A percentile compares a stretch with the other conserved stretches of the same genome.
These are phyloP conservation scores for Agraylea sexmaculata DNA, from an alignment of 1,140 invertebrate genomes.

Conservation along the genomic window DNA sequence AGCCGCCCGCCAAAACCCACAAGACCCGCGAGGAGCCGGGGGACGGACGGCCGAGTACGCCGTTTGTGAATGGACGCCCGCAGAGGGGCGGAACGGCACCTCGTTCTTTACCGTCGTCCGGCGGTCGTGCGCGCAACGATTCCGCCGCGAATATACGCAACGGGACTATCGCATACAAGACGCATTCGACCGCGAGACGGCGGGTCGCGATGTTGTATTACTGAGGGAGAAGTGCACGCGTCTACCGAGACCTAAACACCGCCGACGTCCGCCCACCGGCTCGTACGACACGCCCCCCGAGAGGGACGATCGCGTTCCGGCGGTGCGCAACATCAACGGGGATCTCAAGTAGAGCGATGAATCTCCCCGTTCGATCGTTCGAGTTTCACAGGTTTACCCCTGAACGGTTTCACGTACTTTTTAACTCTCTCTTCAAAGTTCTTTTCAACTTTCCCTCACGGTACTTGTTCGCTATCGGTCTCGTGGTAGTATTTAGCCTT, in stretches of 20 bases:
- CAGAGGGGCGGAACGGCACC: constrained; percentile 10
- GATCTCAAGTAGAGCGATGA: constrained; percentile 32
- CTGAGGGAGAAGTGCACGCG: constrained; percentile 39
- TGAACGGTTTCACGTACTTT: constrained; percentile 71
- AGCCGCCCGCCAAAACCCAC: too few species aligned
- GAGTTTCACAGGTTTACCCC: constrained; percentile 55
- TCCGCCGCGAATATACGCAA: constrained; percentile 16
- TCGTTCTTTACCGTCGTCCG: constrained; percentile 13
- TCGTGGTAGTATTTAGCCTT: constrained; percentile 75
- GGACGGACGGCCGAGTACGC: too few species aligned
- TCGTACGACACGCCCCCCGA: constrained; percentile 20
- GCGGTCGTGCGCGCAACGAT: constrained; percentile 11
- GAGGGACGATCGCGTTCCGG: constrained; percentile 21
- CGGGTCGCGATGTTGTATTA: constrained; percentile 41
- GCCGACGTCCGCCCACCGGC: constrained; percentile 24
- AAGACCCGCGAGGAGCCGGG: too few species aligned
- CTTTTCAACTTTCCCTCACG: constrained; percentile 86
- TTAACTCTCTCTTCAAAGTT: constrained; percentile 83
- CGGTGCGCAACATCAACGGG: constrained; percentile 26
- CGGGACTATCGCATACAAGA: constrained; percentile 16
- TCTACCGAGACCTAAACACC: constrained; percentile 26
- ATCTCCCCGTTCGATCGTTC: constrained; percentile 45
- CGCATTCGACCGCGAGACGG: constrained; percentile 30
- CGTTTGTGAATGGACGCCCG: too few species aligned
- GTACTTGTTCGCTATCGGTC: constrained; percentile 85